These are phyloP conservation scores for Gyrodactylus salaris DNA, from an alignment of 1,140 invertebrate genomes.

Conservation along the genomic window DNA sequence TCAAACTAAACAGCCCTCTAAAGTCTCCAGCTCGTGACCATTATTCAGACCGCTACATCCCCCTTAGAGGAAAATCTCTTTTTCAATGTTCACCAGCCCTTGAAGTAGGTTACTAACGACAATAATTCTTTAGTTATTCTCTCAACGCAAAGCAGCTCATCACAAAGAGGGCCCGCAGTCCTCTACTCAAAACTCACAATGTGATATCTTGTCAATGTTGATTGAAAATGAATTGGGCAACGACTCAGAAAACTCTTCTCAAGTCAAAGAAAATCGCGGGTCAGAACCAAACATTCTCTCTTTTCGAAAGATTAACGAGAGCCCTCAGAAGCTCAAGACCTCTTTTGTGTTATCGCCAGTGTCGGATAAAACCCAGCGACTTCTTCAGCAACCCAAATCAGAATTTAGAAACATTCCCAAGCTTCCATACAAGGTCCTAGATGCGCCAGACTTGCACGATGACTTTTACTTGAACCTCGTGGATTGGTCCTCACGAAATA, in stretches of 20 bases:
- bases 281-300: neutral
- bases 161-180: neutral
- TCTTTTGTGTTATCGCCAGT: neutral
- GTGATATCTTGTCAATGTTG: neutral
- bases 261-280: neutral
- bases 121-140: neutral
- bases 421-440: conserved; percentile 8
- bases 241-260: neutral
- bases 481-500: conserved; percentile 9
- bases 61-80: neutral
- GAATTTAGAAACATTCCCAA: conserved; percentile 9
- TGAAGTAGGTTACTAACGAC: neutral
- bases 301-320: neutral
- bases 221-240: neutral
- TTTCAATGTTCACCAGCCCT: neutral
- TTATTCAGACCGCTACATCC: neutral
- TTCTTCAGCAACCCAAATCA: neutral
- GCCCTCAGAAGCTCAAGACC: neutral
- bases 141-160: neutral
- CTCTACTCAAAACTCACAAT: neutral
- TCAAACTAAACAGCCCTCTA: neutral
- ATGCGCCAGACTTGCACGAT: conserved; percentile 8
- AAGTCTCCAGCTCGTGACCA: neutral
- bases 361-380: neutral
- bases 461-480: conserved; percentile 9